These are phyloP conservation scores for Anagyrus pseudococci DNA, from an alignment of 2,888 invertebrate genomes.

Conservation along the genomic window DNA sequence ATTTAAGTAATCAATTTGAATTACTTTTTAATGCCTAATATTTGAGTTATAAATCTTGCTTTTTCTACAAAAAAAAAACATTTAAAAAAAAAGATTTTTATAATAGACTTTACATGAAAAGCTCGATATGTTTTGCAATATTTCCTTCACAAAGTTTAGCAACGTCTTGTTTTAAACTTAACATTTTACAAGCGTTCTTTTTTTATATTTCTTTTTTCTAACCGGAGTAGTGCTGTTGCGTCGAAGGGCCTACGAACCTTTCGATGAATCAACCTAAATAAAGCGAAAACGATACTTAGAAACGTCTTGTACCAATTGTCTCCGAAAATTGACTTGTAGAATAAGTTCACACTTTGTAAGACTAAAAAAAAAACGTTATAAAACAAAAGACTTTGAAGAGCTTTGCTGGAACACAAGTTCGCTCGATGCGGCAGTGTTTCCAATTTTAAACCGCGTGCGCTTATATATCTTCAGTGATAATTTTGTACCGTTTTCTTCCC, in stretches of 20 bases:
- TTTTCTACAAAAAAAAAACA: not conserved
- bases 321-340: constrained; percentile 6
- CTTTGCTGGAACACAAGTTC: constrained; percentile 14
- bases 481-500: constrained; percentile 23
- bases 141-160: too few species aligned
- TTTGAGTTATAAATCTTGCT: not conserved
- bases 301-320: constrained; percentile 3
- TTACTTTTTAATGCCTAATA: not conserved
- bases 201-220: constrained; percentile 8
- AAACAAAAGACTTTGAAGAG: constrained; percentile 30
- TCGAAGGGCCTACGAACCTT: constrained; percentile 17
- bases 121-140: not conserved
- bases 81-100: not conserved
- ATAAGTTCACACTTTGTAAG: constrained; percentile 22
- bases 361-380: constrained; percentile 22
- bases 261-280: not conserved
- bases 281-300: constrained; percentile 4
- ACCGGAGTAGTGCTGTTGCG: not conserved
- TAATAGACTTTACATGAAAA: too few species aligned
- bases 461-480: constrained; percentile 27
- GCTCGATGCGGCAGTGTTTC: constrained; percentile 6
- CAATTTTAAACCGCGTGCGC: constrained; percentile 23
- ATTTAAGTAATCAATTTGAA: not conserved
- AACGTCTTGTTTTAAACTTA: too few species aligned
- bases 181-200: not conserved